Evolutionary conservation across 1,140 invertebrate genomes (phyloP), one percentile per base, ranked within the genome.

Genomic region (Temnothorax longispinosus): DNA sequence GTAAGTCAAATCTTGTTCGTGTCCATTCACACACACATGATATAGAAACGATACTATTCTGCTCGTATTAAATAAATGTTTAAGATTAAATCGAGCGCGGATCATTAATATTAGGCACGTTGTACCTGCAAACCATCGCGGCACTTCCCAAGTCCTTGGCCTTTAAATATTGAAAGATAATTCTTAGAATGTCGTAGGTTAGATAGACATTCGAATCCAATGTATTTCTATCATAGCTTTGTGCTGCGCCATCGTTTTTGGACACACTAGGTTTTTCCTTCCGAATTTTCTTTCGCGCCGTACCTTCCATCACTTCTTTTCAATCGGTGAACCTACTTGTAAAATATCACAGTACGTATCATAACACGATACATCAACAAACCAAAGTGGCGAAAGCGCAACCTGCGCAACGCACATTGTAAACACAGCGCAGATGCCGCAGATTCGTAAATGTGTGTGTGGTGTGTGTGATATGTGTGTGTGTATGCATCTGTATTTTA

Each of bases 151-250:
- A 67, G 64, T 95, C 94, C 1, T 71, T 90, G 6, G 87, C 92
- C 77, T 91, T 91, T 52, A 95, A 89, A 91, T 93, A 88, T 52
- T 93, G 90, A 85, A 95, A 94, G 60, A 95, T 89, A 50, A 94
- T 89, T 74, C 92, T 89, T 44, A 95, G 87, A 74, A 94, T 92
- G 47, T 95, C 94, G 56, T 94, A 95, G 52, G 92, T 92, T 86
- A 95, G 89, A 7, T 85, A 54, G 6, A 27, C 13, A 21, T 35
- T 44, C 1, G 64, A 11, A 38, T 87, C 47, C 4, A 81, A 35
- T 32, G 18, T 10, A 13, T 50, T 77, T 15, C 27, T 27, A 1
- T 77, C 54, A 10, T 0, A 10, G 21, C 5, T 35, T 32, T 72
- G 50, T 32, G 32, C 21, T 2, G 3, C 58, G 8, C 27, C 15